Conservation (phyloP, 2,113 vertebrate genomes). For the Pterocles orientalis region DNA sequence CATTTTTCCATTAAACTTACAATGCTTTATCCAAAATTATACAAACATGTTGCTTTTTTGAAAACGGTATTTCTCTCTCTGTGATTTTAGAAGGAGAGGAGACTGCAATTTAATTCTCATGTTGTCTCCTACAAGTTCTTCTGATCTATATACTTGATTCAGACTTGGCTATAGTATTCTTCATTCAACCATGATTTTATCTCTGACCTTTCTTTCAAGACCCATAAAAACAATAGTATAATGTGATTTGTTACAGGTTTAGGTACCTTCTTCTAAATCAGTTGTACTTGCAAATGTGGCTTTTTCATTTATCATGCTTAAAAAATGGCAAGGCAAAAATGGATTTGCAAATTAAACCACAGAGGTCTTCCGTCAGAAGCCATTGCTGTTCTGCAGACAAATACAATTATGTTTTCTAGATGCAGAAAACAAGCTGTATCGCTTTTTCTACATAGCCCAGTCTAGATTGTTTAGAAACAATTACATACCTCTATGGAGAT, state of each 20-base stretch:
- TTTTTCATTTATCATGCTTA: background rate
- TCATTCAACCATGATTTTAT: background rate
- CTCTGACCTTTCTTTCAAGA: background rate
- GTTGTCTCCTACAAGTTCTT: background rate
- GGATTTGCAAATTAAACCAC: background rate
- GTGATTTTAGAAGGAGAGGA: background rate
- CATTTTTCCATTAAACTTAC: background rate
- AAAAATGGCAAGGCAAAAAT: background rate
- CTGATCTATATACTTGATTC: background rate
- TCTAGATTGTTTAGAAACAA: background rate
- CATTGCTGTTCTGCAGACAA: background rate
- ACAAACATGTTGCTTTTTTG: background rate
- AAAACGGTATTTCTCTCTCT: background rate
- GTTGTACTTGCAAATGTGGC: background rate
- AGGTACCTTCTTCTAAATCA: background rate
- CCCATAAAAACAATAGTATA: rapidly evolving
- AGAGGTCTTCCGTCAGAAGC: background rate
- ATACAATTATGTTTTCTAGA: background rate
- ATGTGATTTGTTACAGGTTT: background rate
- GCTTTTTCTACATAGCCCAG: background rate
- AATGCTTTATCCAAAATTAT: background rate
- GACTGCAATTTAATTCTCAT: background rate
- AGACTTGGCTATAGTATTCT: background rate
- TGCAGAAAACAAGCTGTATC: background rate
- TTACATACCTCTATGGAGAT: background rate